Percentiles rank a stretch among this genome's conserved stretches.
Conservation (phyloP, 2,888 invertebrate genomes). For the Drosophila niveifrons region DNA sequence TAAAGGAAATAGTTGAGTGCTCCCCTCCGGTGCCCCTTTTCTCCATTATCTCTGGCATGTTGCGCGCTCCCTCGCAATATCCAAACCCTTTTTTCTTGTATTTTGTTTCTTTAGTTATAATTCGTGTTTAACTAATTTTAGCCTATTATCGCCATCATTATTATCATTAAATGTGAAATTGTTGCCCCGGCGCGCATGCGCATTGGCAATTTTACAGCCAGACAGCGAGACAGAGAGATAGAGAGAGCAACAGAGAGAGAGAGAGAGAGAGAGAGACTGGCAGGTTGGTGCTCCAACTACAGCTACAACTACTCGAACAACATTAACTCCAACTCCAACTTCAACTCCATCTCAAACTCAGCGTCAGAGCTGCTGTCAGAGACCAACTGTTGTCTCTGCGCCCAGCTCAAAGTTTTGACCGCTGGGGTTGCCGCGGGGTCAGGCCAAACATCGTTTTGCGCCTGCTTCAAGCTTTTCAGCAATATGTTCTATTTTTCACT, state of each 20-base stretch:
- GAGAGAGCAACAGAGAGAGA: slow-evolving; percentile 31
- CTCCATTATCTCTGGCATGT: slow-evolving; percentile 28
- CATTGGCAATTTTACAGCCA: slow-evolving; percentile 74
- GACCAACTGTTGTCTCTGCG: slow-evolving; percentile 74
- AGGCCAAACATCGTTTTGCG: slow-evolving; percentile 59
- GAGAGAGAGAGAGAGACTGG: slow-evolving; percentile 28
- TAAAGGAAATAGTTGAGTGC: slow-evolving; percentile 60
- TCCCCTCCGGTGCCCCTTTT: slow-evolving; percentile 39
- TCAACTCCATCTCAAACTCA: slow-evolving; percentile 45
- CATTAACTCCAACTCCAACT: slow-evolving; percentile 20
- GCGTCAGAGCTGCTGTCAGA: slow-evolving; percentile 76
- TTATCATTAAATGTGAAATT: slow-evolving; percentile 82
- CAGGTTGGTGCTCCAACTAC: slow-evolving; percentile 54
- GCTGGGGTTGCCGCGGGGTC: slow-evolving; percentile 74
- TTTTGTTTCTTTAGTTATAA: slow-evolving; percentile 58
- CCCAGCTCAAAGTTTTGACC: slow-evolving; percentile 40
- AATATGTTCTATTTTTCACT: slow-evolving; percentile 76
- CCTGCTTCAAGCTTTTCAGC: slow-evolving; percentile 73
- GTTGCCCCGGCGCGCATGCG: slow-evolving; percentile 67
- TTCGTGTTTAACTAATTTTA: slow-evolving; percentile 81
- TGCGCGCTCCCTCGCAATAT: slow-evolving; percentile 56
- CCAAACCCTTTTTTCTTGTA: slow-evolving; percentile 48
- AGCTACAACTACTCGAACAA: slow-evolving; percentile 14
- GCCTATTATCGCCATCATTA: slow-evolving; percentile 81
- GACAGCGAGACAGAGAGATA: slow-evolving; percentile 17